Base-by-base conservation (phyloP, 2,888 invertebrate species). In the Drosophila mimetica region DNA sequence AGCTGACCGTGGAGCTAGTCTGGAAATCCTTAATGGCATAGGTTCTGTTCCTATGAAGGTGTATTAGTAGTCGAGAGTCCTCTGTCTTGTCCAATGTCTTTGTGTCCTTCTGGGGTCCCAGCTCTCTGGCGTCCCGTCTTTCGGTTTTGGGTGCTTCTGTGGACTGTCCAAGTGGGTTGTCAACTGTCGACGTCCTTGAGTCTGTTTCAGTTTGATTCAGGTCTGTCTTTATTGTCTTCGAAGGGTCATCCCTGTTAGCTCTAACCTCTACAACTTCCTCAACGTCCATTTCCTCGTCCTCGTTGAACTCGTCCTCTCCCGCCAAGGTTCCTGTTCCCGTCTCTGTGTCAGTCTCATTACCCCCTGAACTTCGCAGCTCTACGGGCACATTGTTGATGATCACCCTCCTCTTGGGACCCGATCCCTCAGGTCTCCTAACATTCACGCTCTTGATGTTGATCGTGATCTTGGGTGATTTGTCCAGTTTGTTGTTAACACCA, bases 311-410 rank as follows among this genome's bases (percentile, higher is more conserved):
- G 36, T 34, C 46, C 0, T 30, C 36, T n/a, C 18, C 51, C 3
- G 18, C 51, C 22, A 52, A 36, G 11, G 25, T 37, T 28, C 4
- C 34, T 34, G 30, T 51, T 34, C 14, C 41, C 8, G 36, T 46
- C 20, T 34, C 50, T 13, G 37, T 44, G 1, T 25, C 36, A 6
- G 65, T 67, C 8, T 28, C 28, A 39, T 74, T 75, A 1, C 30
- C 69, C 5, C 60, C 47, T 1, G 88, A 88, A 39, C 75, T 88
- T n/a, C 91, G 74, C 2, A 91, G 58, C 52, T 91, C 90, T 20
- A 91, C 77, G 34, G 91, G 86, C 13, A 91, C 79, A 71, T 91
- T 91, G 61, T 91, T 90, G 2, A 91, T 87, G n/a, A 90, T 69
- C 9, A 90, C 88, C 6, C 89, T 90, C 2, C 88, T 81, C 65